Evolutionary conservation across 2,113 vertebrate species (phyloP), one percentile per base, ranked within the genome.

Genomic region (Synodontis membranacea): DNA sequence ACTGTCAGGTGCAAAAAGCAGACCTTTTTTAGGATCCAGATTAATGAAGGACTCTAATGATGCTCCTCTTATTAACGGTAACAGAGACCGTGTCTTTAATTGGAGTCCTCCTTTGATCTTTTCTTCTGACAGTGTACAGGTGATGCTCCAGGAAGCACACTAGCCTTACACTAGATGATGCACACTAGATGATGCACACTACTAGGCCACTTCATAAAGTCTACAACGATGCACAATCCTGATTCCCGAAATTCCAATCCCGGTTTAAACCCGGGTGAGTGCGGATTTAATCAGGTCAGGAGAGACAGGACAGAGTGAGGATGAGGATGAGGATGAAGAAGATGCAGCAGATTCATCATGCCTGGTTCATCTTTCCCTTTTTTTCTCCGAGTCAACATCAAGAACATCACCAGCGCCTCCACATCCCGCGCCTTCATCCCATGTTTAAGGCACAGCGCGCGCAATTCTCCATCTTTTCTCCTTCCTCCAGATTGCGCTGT

Each of bases 401-500:
- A 60, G 42, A 62, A 42, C 52, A 37, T 15, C 37, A 48, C 12
- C 54, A 42, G n/a, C n/a, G n/a, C n/a, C n/a, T n/a, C 2, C n/a
- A 19, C 76, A 54, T 80, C 52, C 21, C 21, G 0, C 39, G 28
- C 2, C 15, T 4, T 80, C 52, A 80, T 58, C 78, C 78, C 78
- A 42, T 80, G 28, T 42, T 58, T 58, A 42, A 42, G 52, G 52
- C 78, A 80, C 50, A 0, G 78, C 78, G 50, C 78, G 78, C 50
- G 34, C 78, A 52, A 42, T 39, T 15, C 15, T 15, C 52, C 34
- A 58, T 58, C 9, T 39, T 42, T 39, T 54, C 31, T 54, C 37
- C 46, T 39, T 34, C 42, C 80, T 83, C 52, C 82, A 62, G 44
- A 83, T 85, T 80, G 79, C 60, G 70, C 44, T 50, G 42, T n/a